phyloP scores from a whole-genome alignment of 2,113 vertebrate genomes.

The Peromyscus polionotus region DNA sequence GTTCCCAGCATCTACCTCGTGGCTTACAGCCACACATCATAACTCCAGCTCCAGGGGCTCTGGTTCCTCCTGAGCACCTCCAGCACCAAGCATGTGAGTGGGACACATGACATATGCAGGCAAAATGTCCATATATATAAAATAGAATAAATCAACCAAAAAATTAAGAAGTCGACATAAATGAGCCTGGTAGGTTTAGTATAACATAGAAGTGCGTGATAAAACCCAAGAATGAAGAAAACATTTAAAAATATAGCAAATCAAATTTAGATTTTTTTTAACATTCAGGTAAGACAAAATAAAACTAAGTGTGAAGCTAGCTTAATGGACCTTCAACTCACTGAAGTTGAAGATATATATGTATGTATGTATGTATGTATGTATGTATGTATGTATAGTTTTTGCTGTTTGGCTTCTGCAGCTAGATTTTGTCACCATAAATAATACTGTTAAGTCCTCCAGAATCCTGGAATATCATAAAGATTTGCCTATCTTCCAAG shows the following conservation, averaged over 20 bases:
- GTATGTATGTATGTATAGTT: not conserved
- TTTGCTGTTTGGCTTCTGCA: not conserved
- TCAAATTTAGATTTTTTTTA: slow-evolving; percentile 37
- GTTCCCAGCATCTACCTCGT: not conserved
- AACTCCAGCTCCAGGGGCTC: not conserved
- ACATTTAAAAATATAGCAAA: slow-evolving; percentile 12
- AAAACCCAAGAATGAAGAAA: not conserved
- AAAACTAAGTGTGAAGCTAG: not conserved
- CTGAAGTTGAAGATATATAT: not conserved
- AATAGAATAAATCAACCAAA: not conserved
- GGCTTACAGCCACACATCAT: not conserved
- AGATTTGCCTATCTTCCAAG: not conserved
- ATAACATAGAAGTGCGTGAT: not conserved
- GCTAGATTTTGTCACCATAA: not conserved
- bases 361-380: not conserved
- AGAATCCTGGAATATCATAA: not conserved
- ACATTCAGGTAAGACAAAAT: not conserved
- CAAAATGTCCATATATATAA: not conserved
- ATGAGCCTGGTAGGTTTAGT: not conserved
- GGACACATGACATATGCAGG: not conserved
- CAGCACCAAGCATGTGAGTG: not conserved
- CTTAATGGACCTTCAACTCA: not conserved
- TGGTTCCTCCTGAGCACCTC: not conserved
- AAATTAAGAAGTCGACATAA: not conserved
- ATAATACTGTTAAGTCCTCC: not conserved